A percentile compares a stretch with the other conserved stretches of the same genome.
phyloP scores from a whole-genome alignment of 2,797 vertebrate species.

The Myripristis murdjan region DNA sequence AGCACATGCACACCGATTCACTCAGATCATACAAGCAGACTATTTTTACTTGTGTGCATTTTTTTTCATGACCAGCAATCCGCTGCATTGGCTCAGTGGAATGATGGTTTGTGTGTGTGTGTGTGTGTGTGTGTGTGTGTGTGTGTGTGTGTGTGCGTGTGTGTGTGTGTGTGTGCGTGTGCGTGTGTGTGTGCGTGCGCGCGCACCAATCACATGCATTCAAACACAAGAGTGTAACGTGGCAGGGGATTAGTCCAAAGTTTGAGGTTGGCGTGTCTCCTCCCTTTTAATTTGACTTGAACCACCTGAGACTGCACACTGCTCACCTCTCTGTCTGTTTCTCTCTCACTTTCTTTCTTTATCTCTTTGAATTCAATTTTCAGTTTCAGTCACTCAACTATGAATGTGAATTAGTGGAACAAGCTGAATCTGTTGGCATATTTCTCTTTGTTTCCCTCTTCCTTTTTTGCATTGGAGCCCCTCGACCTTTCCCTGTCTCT shows the following conservation, averaged over 20 bases:
- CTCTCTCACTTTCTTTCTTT: neutral
- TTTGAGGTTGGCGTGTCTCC: conserved; percentile 75
- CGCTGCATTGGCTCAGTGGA: too few relatives aligned
- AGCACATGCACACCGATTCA: too few relatives aligned
- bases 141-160: conserved; percentile 2
- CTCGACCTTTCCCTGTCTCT: conserved; percentile 3
- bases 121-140: neutral
- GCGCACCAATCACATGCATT: conserved; percentile 37
- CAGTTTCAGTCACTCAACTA: conserved; percentile 1
- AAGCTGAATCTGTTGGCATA: too few relatives aligned
- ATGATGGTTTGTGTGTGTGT: too few relatives aligned
- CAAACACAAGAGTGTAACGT: conserved; percentile 32
- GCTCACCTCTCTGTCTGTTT: neutral
- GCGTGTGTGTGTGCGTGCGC: neutral
- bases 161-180: conserved; percentile 4
- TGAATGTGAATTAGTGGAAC: too few relatives aligned
- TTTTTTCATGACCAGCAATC: too few relatives aligned
- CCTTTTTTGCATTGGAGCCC: neutral
- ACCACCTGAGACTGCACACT: conserved; percentile 80
- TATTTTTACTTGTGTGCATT: too few relatives aligned
- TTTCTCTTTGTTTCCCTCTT: neutral
- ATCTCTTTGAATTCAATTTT: neutral
- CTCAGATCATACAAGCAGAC: too few relatives aligned
- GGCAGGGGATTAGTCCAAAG: conserved; percentile 69
- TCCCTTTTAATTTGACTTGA: conserved; percentile 86